These are phyloP conservation scores for Cyrtonyx montezumae DNA, from an alignment of 2,113 vertebrate genomes.

Conservation along the genomic window DNA sequence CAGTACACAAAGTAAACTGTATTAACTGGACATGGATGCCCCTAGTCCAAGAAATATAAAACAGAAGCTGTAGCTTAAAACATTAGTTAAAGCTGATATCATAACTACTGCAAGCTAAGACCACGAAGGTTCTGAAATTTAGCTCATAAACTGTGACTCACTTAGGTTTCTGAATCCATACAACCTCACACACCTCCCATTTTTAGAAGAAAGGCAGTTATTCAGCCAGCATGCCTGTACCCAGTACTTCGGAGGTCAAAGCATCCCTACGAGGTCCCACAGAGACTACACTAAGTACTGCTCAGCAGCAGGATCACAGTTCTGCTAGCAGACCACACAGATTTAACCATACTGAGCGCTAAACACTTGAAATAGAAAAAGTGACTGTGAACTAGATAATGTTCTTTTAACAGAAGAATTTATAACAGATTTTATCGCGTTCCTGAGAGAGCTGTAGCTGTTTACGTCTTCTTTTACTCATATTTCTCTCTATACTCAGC, in stretches of 20 bases:
- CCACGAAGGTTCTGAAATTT: not conserved
- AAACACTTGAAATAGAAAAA: not conserved
- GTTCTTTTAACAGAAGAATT: not conserved
- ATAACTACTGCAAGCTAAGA: not conserved
- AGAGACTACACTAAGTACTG: not conserved
- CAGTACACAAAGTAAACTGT: not conserved
- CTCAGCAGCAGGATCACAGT: not conserved
- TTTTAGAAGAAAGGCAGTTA: not conserved
- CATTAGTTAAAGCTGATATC: not conserved
- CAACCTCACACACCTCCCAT: not conserved
- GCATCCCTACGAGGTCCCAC: not conserved
- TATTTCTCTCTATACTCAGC: not conserved
- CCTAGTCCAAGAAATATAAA: not conserved
- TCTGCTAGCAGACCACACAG: not conserved
- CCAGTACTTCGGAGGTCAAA: not conserved
- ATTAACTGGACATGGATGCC: not conserved
- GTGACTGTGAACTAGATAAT: not conserved
- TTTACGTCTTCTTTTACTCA: not conserved
- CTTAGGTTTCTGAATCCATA: not conserved
- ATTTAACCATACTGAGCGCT: rapidly evolving
- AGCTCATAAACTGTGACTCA: not conserved
- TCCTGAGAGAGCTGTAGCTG: not conserved
- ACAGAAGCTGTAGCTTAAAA: not conserved
- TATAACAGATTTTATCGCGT: not conserved
- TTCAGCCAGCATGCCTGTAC: not conserved